Conservation (phyloP, 2,888 invertebrate genomes). For the Drosophila subquinaria region DNA sequence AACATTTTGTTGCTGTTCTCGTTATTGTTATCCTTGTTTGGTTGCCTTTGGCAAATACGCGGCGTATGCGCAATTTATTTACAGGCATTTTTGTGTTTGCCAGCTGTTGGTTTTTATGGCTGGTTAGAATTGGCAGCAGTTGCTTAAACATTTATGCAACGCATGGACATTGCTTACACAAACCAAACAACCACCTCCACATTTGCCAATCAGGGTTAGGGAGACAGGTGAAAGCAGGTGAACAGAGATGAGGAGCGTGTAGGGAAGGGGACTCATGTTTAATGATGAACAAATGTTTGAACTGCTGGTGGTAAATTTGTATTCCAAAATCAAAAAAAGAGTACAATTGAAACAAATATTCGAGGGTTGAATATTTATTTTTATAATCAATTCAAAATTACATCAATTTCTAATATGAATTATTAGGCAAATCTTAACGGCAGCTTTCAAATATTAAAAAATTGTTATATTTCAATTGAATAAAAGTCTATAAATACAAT, state of each 20-base stretch:
- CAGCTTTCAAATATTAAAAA: too few relatives aligned
- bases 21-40: conserved; percentile 36
- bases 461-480: too few relatives aligned
- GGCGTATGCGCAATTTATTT: conserved; percentile 75
- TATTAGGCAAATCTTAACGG: too few relatives aligned
- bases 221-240: conserved; percentile 9
- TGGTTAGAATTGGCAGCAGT: conserved; percentile 49
- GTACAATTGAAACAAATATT: neutral
- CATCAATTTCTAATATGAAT: too few relatives aligned
- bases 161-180: conserved; percentile 37
- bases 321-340: conserved; percentile 11
- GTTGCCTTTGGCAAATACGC: conserved; percentile 55
- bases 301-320: conserved; percentile 24
- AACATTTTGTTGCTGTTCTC: conserved; percentile 36
- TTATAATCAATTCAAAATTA: too few relatives aligned
- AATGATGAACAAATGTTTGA: conserved; percentile 49
- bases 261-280: conserved; percentile 35
- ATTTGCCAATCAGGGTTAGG: conserved; percentile 12
- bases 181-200: conserved; percentile 6
- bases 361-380: too few relatives aligned
- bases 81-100: conserved; percentile 50
- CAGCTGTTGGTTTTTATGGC: conserved; percentile 49
- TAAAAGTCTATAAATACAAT: too few relatives aligned
- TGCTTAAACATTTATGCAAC: conserved; percentile 67
- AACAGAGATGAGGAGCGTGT: neutral